Conservation (phyloP, 92 coral and sea anemone species). For the Paramuricea clavata region DNA sequence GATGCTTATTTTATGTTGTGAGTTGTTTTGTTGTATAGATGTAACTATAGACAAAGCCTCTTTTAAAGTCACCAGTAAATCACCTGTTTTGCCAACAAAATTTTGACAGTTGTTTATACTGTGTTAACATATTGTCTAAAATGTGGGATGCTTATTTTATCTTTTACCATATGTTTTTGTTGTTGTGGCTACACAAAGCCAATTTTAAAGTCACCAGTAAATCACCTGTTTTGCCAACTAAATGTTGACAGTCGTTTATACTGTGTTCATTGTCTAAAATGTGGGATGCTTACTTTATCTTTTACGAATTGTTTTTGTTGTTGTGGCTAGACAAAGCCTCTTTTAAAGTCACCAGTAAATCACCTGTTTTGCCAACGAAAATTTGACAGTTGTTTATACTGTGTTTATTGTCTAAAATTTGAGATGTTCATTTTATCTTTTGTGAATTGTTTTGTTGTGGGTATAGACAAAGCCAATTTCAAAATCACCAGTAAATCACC, state of each 20-base stretch:
- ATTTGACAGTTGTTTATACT: not conserved
- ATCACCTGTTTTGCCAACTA: no score
- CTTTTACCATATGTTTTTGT: not conserved
- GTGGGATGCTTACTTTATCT: not conserved
- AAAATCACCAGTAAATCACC: slow-evolving; percentile 21
- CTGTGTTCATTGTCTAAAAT: not conserved
- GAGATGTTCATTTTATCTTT: not conserved
- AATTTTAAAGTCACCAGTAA: not conserved
- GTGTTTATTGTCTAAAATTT: not conserved
- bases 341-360: not conserved
- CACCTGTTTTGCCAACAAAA: not conserved
- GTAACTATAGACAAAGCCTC: no score
- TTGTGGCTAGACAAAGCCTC: not conserved
- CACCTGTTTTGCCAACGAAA: no score
- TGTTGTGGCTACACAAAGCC: no score
- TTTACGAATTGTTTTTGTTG: not conserved
- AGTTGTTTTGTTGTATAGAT: not conserved
- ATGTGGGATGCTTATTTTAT: not conserved
- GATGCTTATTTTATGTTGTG: not conserved
- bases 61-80: not conserved
- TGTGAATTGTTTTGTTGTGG: not conserved
- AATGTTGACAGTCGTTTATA: not conserved
- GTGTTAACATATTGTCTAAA: not conserved
- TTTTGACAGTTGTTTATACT: not conserved
- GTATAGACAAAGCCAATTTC: not conserved